Conservation (phyloP, 1,140 invertebrate species). For the Lordiphosa clarofinis region DNA sequence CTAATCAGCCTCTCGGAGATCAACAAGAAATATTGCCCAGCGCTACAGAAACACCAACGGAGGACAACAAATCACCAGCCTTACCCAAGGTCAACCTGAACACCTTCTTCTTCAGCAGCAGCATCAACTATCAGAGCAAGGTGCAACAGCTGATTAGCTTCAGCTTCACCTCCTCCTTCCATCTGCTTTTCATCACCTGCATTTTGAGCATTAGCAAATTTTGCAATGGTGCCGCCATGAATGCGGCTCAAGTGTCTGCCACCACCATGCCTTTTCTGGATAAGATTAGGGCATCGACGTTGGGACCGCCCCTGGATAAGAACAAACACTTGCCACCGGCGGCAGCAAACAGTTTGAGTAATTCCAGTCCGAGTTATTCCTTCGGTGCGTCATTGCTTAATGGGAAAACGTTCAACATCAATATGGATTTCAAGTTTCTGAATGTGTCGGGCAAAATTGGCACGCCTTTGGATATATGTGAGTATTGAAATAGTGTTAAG, state of each 20-base stretch:
- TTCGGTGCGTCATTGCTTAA: constrained; percentile 24
- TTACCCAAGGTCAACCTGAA: constrained; percentile 2
- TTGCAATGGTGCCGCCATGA: constrained; percentile 62
- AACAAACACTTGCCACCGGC: constrained; percentile 46
- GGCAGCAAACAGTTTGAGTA: constrained; percentile 51
- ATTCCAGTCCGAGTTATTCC: background rate
- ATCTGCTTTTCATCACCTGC: constrained; percentile 65
- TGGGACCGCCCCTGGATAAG: constrained; percentile 52
- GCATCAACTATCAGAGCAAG: constrained; percentile 63
- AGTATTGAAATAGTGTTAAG: constrained; percentile 15
- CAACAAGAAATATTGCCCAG: constrained; percentile 6
- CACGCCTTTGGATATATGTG: constrained; percentile 55
- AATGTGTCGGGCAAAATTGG: constrained; percentile 60
- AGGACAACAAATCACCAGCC: constrained; percentile 4
- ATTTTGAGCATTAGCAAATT: constrained; percentile 72
- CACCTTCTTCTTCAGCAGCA: constrained; percentile 56
- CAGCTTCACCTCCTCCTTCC: constrained; percentile 67
- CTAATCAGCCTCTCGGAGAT: constrained; percentile 5
- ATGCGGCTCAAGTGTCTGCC: constrained; percentile 53
- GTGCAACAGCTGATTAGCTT: constrained; percentile 75
- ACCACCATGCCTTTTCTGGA: constrained; percentile 55
- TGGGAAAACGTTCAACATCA: constrained; percentile 34
- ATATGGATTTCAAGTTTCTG: constrained; percentile 38
- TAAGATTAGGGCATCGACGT: constrained; percentile 46
- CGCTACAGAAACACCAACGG: constrained; percentile 2